Evolutionary conservation across 2,113 vertebrate species (phyloP).

Genomic region (Microtus montanus): DNA sequence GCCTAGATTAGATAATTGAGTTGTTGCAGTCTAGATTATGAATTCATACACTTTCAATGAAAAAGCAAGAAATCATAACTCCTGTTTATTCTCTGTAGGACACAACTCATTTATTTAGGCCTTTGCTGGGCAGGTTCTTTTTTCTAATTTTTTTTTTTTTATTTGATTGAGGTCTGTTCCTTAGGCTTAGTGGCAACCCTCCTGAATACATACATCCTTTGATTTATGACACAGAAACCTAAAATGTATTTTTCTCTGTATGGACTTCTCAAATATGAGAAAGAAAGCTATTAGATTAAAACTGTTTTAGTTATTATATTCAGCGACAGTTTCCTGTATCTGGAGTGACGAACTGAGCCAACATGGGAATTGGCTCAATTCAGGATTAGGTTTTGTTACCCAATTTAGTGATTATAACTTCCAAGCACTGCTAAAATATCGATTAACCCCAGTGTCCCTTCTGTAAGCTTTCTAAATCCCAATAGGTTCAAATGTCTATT

Average conservation of each 20-base stretch:
- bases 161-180: slow-evolving; percentile 10
- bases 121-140: slow-evolving; percentile 42
- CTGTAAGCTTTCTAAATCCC: slow-evolving; percentile 27
- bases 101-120: neutral
- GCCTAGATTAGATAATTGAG: slow-evolving; percentile 51
- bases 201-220: slow-evolving; percentile 25
- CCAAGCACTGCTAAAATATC: neutral
- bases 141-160: slow-evolving; percentile 60
- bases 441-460: slow-evolving; percentile 22
- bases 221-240: slow-evolving; percentile 24
- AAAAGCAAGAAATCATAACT: neutral
- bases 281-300: neutral
- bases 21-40: neutral
- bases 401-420: slow-evolving; percentile 60
- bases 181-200: neutral
- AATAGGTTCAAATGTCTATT: neutral
- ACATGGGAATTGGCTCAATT: slow-evolving; percentile 10
- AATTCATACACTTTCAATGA: slow-evolving; percentile 59
- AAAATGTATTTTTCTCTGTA: slow-evolving; percentile 30
- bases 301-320: neutral
- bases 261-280: slow-evolving; percentile 12
- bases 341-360: neutral
- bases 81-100: slow-evolving; percentile 11
- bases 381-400: slow-evolving; percentile 54
- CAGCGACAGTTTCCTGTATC: neutral